These are phyloP conservation scores for Cardiocondyla obscurior DNA, from an alignment of 1,140 invertebrate genomes.

Conservation along the genomic window DNA sequence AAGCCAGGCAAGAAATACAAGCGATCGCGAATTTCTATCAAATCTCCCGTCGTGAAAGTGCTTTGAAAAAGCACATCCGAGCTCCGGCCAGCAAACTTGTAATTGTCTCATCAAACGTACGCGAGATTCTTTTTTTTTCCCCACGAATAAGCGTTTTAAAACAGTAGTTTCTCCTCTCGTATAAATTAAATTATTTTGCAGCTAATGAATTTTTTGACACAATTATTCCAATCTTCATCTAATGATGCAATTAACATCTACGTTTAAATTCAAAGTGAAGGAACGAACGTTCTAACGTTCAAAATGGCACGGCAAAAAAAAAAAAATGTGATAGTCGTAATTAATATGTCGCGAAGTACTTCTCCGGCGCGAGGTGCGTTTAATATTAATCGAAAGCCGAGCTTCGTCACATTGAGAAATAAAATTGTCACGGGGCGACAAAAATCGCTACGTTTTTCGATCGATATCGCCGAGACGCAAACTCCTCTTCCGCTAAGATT, in stretches of 20 bases:
- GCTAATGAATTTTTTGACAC: too few relatives aligned
- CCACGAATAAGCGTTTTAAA: too few relatives aligned
- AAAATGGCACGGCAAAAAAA: not conserved
- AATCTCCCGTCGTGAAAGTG: not conserved
- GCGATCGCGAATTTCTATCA: slow-evolving; percentile 31
- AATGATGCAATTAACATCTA: too few relatives aligned
- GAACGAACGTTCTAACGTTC: not conserved
- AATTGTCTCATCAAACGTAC: not conserved
- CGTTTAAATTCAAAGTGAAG: not conserved
- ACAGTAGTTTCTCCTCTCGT: too few relatives aligned
- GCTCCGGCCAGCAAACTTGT: not conserved
- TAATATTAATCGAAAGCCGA: not conserved
- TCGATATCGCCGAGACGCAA: slow-evolving; percentile 26
- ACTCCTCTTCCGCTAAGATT: slow-evolving; percentile 3
- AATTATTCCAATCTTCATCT: too few relatives aligned
- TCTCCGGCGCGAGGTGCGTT: not conserved
- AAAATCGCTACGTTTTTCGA: not conserved
- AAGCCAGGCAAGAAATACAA: slow-evolving; percentile 37
- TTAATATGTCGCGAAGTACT: not conserved
- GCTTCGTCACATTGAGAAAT: not conserved
- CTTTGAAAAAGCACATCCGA: not conserved
- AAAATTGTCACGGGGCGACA: not conserved
- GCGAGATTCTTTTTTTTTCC: too few relatives aligned
- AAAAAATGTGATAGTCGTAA: not conserved
- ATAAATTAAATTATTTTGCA: too few relatives aligned